Evolutionary conservation across 2,888 invertebrate species (phyloP).

Genomic region (Diarsia mendica): DNA sequence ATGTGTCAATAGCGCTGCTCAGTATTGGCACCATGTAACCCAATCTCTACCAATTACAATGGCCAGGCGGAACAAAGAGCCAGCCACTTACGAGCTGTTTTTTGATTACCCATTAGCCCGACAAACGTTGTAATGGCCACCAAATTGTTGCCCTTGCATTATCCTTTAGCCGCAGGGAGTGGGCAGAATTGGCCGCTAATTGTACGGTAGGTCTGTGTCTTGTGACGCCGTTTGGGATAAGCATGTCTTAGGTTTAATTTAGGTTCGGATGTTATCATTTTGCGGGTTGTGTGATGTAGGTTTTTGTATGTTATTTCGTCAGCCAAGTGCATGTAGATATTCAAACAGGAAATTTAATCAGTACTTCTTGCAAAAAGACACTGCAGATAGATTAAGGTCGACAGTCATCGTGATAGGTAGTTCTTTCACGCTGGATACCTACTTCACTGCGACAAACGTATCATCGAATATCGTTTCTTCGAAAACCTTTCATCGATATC

Average conservation of each 20-base stretch:
- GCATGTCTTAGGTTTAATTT: slow-evolving; percentile 36
- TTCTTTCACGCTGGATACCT: no score
- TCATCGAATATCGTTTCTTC: no score
- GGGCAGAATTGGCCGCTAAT: slow-evolving; percentile 61
- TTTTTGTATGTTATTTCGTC: not conserved
- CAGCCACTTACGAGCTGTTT: slow-evolving; percentile 67
- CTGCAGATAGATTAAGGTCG: no score
- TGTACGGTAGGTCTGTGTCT: slow-evolving; percentile 43
- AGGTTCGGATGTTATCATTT: slow-evolving; percentile 8
- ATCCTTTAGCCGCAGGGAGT: slow-evolving; percentile 59
- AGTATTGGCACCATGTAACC: slow-evolving; percentile 48
- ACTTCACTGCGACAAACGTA: no score
- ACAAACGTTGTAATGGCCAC: slow-evolving; percentile 68
- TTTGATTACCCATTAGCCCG: slow-evolving; percentile 68
- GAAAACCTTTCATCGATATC: no score
- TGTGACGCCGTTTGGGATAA: slow-evolving; percentile 55
- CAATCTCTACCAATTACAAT: slow-evolving; percentile 51
- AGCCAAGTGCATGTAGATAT: not conserved
- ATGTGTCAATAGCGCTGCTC: not conserved
- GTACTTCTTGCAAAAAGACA: not conserved
- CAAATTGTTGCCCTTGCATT: slow-evolving; percentile 62
- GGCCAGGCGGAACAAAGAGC: slow-evolving; percentile 66
- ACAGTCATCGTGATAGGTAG: no score
- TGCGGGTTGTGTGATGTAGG: not conserved
- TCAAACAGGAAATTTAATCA: not conserved